Percentiles rank a stretch among this genome's conserved stretches.
phyloP scores from a whole-genome alignment of 1,140 invertebrate genomes.

The Drosophila punjabiensis region DNA sequence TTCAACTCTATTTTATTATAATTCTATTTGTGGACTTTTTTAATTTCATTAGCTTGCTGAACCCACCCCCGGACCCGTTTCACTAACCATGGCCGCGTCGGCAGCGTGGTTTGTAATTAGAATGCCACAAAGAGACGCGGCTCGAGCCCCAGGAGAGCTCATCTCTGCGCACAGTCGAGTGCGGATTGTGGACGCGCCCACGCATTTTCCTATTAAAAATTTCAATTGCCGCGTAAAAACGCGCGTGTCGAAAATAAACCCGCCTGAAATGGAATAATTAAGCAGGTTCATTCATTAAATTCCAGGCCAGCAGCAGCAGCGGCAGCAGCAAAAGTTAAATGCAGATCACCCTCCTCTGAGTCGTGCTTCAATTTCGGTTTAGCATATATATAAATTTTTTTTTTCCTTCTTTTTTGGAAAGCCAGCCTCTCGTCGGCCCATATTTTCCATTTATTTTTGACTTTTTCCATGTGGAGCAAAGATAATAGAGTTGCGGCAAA shows the following conservation, averaged over 20 bases:
- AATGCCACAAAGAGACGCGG: slow-evolving; percentile 73
- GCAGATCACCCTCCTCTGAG: slow-evolving; percentile 37
- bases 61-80: neutral
- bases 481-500: slow-evolving; percentile 57
- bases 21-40: slow-evolving; percentile 77
- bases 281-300: slow-evolving; percentile 78
- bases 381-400: slow-evolving; percentile 16
- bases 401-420: neutral
- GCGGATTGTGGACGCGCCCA: slow-evolving; percentile 79
- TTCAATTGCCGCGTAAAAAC: slow-evolving; percentile 81
- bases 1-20: slow-evolving; percentile 78
- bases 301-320: slow-evolving; percentile 25
- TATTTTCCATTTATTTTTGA: slow-evolving; percentile 21
- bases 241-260: slow-evolving; percentile 81
- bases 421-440: neutral
- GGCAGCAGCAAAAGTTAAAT: slow-evolving; percentile 62
- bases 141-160: slow-evolving; percentile 46
- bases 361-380: slow-evolving; percentile 29
- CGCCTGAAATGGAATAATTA: slow-evolving; percentile 80
- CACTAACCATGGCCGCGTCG: neutral
- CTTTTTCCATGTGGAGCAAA: slow-evolving; percentile 46
- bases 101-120: slow-evolving; percentile 67
- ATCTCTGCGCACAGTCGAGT: slow-evolving; percentile 51
- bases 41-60: slow-evolving; percentile 71
- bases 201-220: slow-evolving; percentile 83